Base-by-base conservation (phyloP, 2,888 invertebrate genomes). In the Drosophila prolongata region DNA sequence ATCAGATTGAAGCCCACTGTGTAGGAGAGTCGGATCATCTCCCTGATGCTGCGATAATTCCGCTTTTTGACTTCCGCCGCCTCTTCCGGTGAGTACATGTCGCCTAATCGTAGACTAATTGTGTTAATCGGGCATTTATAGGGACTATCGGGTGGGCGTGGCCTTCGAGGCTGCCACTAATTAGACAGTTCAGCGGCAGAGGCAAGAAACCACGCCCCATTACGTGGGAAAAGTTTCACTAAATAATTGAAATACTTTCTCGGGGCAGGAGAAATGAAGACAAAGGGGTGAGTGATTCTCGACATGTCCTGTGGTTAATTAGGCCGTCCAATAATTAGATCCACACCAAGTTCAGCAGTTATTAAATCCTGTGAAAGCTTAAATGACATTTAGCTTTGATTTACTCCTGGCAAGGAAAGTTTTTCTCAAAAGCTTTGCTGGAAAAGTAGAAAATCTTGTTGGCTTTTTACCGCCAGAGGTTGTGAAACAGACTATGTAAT, bases 1-100 rank as follows among this genome's bases (percentile, higher is more conserved):
- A 67, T 76, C 30, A 90, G 64, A 64, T 90, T 90, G 8, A 82
- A 85, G 16, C 90, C 90, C n/a, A 89, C 46, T 0, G 68, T 53
- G 13, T 81, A 83, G 10, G 79, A 78, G 8, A 78, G 61, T 1
- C 74, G 50, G n/a, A 89, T 76, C 46, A 91, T 67, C 66, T 87
- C 89, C 19, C 72, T 75, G 52, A 90, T 81, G 46, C 66, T 68
- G 46, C 57, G 66, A 52, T 88, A 86, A 62, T 90, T 90, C 4
- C 66, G 77, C 56, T 75, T 61, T 49, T 75, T 74, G 30, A 80
- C 38, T 34, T 66, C 60, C 1, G 34, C 61, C 27, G 79, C 81
- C 60, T 77, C 75, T 5, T 67, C 70, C 34, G 56, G 6, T 49
- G 84, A 65, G 76, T 90, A 87, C 87, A 89, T 85, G 54, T 62